These are phyloP conservation scores for Poeciliopsis prolifica DNA, from an alignment of 2,113 vertebrate genomes.

Conservation along the genomic window DNA sequence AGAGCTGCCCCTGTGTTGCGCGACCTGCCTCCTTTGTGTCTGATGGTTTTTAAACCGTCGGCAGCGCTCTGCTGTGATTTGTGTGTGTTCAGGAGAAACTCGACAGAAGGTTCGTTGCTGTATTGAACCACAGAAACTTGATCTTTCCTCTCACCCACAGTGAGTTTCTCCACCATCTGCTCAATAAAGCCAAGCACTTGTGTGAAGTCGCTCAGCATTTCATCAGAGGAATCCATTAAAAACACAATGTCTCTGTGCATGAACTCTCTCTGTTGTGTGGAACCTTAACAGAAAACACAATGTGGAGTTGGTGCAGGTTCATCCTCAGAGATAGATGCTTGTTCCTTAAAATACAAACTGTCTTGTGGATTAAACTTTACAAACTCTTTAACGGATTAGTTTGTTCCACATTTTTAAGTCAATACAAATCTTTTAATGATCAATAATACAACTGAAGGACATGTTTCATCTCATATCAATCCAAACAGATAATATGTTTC, in stretches of 20 bases:
- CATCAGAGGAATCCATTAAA: conserved; percentile 79
- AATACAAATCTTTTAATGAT: too few relatives aligned
- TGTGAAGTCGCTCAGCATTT: conserved; percentile 60
- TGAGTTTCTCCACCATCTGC: conserved; percentile 63
- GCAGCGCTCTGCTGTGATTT: conserved; percentile 55
- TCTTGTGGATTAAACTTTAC: neutral
- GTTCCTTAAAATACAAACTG: neutral
- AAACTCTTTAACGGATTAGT: too few relatives aligned
- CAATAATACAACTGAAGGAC: too few relatives aligned
- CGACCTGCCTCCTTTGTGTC: conserved; percentile 72
- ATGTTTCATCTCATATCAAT: too few relatives aligned
- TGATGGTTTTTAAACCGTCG: conserved; percentile 49
- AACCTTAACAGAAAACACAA: conserved; percentile 45
- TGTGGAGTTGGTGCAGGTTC: neutral
- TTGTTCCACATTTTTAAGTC: too few relatives aligned
- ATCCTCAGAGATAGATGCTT: neutral
- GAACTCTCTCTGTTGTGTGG: conserved; percentile 42
- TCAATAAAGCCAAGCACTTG: conserved; percentile 70
- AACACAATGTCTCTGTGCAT: conserved; percentile 75
- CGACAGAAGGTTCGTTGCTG: conserved; percentile 63
- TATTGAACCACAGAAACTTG: conserved; percentile 73
- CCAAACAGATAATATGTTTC: too few relatives aligned
- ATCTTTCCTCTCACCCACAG: conserved; percentile 65
- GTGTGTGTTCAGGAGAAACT: conserved; percentile 75
- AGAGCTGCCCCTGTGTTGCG: conserved; percentile 87